These are phyloP conservation scores for Pygoscelis adeliae DNA, from an alignment of 2,113 vertebrate species.

Conservation along the genomic window DNA sequence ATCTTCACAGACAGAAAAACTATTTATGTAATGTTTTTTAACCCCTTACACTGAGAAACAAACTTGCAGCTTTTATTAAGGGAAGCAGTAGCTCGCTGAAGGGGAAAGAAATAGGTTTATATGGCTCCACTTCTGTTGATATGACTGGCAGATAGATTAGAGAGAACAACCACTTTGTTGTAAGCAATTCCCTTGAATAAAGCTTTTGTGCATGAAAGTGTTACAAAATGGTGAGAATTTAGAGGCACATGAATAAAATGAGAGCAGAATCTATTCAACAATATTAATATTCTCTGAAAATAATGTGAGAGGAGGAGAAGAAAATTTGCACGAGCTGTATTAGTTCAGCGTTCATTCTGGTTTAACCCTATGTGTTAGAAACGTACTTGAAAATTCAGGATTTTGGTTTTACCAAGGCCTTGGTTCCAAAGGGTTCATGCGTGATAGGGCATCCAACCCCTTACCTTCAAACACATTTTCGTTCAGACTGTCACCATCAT, in stretches of 20 bases:
- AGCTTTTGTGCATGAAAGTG: constrained; percentile 23
- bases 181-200: constrained; percentile 32
- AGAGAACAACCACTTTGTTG: constrained; percentile 33
- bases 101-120: neutral
- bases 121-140: neutral
- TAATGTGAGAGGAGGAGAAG: neutral
- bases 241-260: neutral
- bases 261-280: neutral
- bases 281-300: neutral
- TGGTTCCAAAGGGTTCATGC: neutral
- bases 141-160: constrained; percentile 34
- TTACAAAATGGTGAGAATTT: neutral
- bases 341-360: neutral
- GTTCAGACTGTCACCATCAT: neutral
- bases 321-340: neutral
- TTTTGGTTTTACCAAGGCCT: neutral
- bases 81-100: neutral
- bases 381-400: neutral
- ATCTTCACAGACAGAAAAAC: neutral
- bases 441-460: neutral
- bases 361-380: neutral
- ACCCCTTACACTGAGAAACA: neutral
- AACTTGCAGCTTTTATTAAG: neutral
- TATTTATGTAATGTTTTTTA: neutral
- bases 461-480: neutral